A percentile compares a stretch with the other conserved stretches of the same genome.
Conservation (phyloP, 1,140 invertebrate genomes). For the Ostrea edulis region DNA sequence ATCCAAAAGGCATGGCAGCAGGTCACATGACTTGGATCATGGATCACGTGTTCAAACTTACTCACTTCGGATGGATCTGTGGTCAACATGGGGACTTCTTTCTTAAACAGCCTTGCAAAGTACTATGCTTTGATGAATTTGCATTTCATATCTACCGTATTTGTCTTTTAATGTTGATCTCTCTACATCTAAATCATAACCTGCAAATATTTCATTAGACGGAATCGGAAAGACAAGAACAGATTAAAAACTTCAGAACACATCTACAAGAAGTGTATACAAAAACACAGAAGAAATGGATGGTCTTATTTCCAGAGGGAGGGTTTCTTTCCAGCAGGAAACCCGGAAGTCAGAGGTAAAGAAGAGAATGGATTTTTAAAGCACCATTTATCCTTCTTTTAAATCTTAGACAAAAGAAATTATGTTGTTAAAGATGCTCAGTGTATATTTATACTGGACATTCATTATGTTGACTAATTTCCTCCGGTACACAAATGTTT, state of each 20-base stretch:
- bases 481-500: too few species aligned
- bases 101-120: slow-evolving; percentile 82
- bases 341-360: slow-evolving; percentile 89
- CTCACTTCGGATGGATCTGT: slow-evolving; percentile 97
- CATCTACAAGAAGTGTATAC: slow-evolving; percentile 89
- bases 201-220: slow-evolving; percentile 82
- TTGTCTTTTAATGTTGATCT: too few species aligned
- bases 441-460: too few species aligned
- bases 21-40: slow-evolving; percentile 91
- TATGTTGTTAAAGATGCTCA: too few species aligned
- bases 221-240: slow-evolving; percentile 87
- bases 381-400: background rate
- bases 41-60: slow-evolving; percentile 96
- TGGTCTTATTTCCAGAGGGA: slow-evolving; percentile 96
- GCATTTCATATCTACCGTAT: too few species aligned
- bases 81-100: slow-evolving; percentile 96
- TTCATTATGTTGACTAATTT: too few species aligned
- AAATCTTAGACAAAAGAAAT: too few species aligned
- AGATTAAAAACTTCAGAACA: slow-evolving; percentile 85
- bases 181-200: too few species aligned
- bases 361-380: background rate
- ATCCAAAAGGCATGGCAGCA: slow-evolving; percentile 60
- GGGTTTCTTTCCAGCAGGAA: slow-evolving; percentile 94
- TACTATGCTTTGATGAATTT: background rate
- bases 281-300: slow-evolving; percentile 88